Percentiles rank a stretch among this genome's conserved stretches.
phyloP scores from a whole-genome alignment of 2,113 vertebrate species.

The Anarhynchus alexandrinus region DNA sequence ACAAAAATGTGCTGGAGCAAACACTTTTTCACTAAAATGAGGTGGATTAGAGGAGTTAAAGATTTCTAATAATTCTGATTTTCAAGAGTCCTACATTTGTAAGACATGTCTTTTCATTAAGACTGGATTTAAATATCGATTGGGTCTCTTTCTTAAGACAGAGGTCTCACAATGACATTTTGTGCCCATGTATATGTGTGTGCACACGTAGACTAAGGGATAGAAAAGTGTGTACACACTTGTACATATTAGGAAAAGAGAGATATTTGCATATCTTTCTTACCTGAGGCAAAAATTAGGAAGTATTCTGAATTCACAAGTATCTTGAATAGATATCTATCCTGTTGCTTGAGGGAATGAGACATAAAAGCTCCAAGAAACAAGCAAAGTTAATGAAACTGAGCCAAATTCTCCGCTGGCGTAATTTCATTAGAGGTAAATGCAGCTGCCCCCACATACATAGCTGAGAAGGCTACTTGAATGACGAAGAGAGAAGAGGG shows the following conservation, averaged over 20 bases:
- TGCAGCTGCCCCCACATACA: conserved; percentile 49
- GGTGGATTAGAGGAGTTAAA: not conserved
- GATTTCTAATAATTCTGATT: not conserved
- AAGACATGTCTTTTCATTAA: not conserved
- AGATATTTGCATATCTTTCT: not conserved
- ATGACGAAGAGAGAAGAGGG: not conserved
- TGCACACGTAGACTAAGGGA: not conserved
- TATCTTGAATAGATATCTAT: not conserved
- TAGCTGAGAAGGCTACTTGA: conserved; percentile 20
- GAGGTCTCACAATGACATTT: not conserved
- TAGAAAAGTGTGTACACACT: not conserved
- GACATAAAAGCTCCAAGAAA: conserved; percentile 12
- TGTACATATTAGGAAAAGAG: not conserved
- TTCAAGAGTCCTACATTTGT: not conserved
- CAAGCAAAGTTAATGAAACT: conserved; percentile 13
- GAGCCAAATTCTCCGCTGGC: not conserved
- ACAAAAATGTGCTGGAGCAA: conserved; percentile 43
- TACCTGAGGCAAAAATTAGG: not conserved
- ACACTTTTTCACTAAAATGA: not conserved
- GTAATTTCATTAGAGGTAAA: conserved; percentile 48
- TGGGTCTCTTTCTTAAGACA: not conserved
- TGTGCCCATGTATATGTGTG: not conserved
- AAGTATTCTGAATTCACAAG: not conserved
- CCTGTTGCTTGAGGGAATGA: conserved; percentile 23
- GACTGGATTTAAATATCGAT: not conserved